Evolutionary conservation across 1,140 invertebrate species (phyloP).

Genomic region (Acromyrmex charruanus): DNA sequence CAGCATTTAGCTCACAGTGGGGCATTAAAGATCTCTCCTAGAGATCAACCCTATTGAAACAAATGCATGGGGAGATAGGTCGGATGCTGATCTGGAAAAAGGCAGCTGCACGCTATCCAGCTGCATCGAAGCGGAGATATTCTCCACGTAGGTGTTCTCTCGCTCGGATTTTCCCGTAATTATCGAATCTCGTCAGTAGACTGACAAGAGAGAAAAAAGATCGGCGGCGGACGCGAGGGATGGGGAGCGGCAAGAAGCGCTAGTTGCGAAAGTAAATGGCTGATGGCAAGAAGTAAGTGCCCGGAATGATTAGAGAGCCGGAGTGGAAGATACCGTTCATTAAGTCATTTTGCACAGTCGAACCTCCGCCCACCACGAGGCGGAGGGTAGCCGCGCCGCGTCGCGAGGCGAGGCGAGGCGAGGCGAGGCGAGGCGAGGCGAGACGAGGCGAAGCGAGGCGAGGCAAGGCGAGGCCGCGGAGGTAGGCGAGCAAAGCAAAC

Average conservation of each 20-base stretch:
- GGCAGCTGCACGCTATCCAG: conserved; percentile 64
- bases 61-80: background rate
- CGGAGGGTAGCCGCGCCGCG: conserved; percentile 32
- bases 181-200: conserved; percentile 68
- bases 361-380: conserved; percentile 71
- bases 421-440: background rate
- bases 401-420: background rate
- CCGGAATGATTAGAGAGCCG: conserved; percentile 76
- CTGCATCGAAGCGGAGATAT: conserved; percentile 21
- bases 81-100: conserved; percentile 37
- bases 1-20: background rate
- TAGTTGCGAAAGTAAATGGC: conserved; percentile 77
- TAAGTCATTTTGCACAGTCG: conserved; percentile 76
- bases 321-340: conserved; percentile 76
- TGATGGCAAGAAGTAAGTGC: conserved; percentile 76
- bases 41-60: conserved; percentile 42
- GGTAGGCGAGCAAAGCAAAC: conserved; percentile 69
- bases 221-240: background rate
- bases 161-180: conserved; percentile 72
- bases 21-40: conserved; percentile 10
- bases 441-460: too few relatives aligned
- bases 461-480: conserved; percentile 12
- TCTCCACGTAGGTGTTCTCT: conserved; percentile 62
- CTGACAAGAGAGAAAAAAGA: background rate
- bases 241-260: conserved; percentile 61